Evolutionary conservation across 2,797 vertebrate species (phyloP), one percentile per base, ranked within the genome.

Genomic region (Eurystomus glaucurus): DNA sequence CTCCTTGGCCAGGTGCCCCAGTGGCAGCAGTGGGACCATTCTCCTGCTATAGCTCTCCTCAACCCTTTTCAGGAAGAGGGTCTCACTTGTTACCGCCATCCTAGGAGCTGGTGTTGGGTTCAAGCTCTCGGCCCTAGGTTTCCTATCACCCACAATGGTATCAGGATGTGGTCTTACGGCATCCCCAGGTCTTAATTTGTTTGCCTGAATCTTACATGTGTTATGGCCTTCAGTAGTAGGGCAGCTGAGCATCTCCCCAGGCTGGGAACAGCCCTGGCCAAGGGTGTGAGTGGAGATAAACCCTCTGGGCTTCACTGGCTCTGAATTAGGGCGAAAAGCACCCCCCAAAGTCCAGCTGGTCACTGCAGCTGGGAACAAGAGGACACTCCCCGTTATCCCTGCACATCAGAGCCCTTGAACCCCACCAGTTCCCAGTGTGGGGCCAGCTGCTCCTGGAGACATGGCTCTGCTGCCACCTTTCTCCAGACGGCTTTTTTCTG

Each of bases 401-500:
- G 50, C 0, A 1, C 20, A 28, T 17, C n/a, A 1, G 25, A 68
- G 62, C 71, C 33, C 66, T 31, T 18, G 2, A 45, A 86, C 26
- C 4, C 22, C 88, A 23, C 2, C 2, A 2, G 61, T 22, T 50
- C 72, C 41, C 6, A 1, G 51, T 8, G 0, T 1, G 1, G 75
- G 22, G 22, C 43, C 86, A 68, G 90, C 79, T 85, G 80, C 80
- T 65, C 25, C 65, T 0, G 1, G 52, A 25, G 65, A 45, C 1
- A 3, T 0, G 0, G 57, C 66, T 82, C 70, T 1, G 0, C 86
- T 22, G 76, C 65, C 1, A 4, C 50, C 66, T 37, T 50, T 55
- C 91, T 94, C 83, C 92, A 84, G 88, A 80, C 81, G 95, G 64
- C 80, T 86, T 94, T 88, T 93, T 80, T 83, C 84, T 55, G 29